phyloP scores from a whole-genome alignment of 2,113 vertebrate genomes.

The Apteryx mantelli region DNA sequence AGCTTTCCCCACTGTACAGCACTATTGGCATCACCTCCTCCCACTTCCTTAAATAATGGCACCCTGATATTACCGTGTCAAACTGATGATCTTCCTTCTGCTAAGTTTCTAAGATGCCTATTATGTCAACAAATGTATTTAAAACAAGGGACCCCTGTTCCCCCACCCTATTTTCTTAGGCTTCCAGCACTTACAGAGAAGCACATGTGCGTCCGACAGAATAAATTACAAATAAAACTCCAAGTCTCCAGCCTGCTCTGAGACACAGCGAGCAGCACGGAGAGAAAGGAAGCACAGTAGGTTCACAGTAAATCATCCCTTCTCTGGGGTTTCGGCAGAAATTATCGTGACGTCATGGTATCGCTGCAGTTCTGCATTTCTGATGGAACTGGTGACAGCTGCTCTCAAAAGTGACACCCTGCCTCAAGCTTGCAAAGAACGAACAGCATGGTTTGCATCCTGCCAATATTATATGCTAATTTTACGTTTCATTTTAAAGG shows the following conservation, averaged over 20 bases:
- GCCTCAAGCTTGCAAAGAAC: constrained; percentile 13
- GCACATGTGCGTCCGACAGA: not conserved
- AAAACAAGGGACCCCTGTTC: not conserved
- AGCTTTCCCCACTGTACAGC: not conserved
- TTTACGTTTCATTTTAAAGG: constrained; percentile 24
- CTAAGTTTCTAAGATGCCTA: not conserved
- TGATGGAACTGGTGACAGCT: not conserved
- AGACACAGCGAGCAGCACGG: not conserved
- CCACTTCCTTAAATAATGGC: not conserved
- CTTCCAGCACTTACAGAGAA: not conserved
- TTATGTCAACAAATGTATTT: not conserved
- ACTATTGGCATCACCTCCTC: not conserved
- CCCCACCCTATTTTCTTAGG: not conserved
- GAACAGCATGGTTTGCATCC: not conserved
- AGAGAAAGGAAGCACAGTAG: not conserved
- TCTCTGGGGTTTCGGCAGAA: not conserved
- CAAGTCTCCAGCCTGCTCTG: not conserved
- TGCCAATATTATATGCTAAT: not conserved
- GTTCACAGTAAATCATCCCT: not conserved
- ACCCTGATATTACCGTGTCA: not conserved
- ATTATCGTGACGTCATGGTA: not conserved
- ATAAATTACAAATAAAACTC: not conserved
- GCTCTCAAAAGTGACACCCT: constrained; percentile 8
- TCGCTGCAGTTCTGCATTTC: not conserved
- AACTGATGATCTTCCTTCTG: not conserved